phyloP scores from a whole-genome alignment of 2,888 invertebrate species.

The Steinernema hermaphroditum region DNA sequence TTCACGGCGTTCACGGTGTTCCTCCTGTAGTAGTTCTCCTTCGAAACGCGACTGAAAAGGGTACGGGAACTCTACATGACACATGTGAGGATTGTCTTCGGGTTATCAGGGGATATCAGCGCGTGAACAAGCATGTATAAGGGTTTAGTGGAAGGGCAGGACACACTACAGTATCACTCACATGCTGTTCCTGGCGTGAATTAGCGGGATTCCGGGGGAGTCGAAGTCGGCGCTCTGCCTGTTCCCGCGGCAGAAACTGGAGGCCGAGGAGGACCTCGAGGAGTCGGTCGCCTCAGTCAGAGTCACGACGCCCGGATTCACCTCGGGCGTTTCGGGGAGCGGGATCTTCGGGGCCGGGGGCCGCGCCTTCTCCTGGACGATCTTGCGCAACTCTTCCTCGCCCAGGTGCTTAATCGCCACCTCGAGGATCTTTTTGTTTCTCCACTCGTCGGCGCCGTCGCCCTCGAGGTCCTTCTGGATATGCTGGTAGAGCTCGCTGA shows the following conservation, averaged over 20 bases:
- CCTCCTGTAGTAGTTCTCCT: conserved; percentile 22
- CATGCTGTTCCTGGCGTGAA: conserved; percentile 20
- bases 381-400: neutral
- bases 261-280: neutral
- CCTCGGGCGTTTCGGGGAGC: conserved; percentile 8
- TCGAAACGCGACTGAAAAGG: conserved; percentile 7
- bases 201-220: conserved; percentile 9
- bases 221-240: neutral
- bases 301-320: neutral
- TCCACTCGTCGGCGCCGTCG: neutral
- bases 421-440: conserved; percentile 4
- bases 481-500: conserved; percentile 9
- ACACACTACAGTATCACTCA: neutral
- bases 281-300: too few species aligned
- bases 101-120: too few species aligned
- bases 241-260: too few species aligned
- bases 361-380: neutral
- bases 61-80: too few species aligned
- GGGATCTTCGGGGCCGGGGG: conserved; percentile 5
- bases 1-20: conserved; percentile 17
- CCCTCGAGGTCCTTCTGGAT: conserved; percentile 17
- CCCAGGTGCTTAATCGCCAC: conserved; percentile 17
- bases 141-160: too few species aligned
- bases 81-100: too few species aligned
- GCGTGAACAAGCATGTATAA: too few species aligned